Conservation (phyloP, 2,888 invertebrate species). For the Philhelius pedissequus region DNA sequence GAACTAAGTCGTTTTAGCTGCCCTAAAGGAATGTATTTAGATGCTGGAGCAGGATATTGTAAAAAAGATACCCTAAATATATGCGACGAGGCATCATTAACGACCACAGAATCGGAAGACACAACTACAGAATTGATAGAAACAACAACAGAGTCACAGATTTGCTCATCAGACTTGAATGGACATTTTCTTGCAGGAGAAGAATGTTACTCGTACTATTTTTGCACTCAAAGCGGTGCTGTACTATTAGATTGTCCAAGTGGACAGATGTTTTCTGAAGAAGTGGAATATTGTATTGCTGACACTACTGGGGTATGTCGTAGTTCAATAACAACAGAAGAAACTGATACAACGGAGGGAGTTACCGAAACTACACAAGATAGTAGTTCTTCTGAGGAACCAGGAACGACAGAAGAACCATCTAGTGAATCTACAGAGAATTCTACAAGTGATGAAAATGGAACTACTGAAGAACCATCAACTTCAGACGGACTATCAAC, state of each 20-base stretch:
- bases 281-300: constrained; percentile 65
- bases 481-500: background rate
- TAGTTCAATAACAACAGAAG: background rate
- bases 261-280: constrained; percentile 69
- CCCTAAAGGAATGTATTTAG: constrained; percentile 68
- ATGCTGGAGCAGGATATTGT: constrained; percentile 34
- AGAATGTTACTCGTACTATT: constrained; percentile 71
- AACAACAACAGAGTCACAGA: background rate
- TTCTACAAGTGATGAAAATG: background rate
- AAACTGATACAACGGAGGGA: background rate
- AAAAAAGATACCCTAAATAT: background rate
- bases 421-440: background rate
- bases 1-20: constrained; percentile 61
- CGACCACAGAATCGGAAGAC: background rate
- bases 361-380: background rate
- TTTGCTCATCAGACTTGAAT: background rate
- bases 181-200: constrained; percentile 49
- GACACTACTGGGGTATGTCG: constrained; percentile 70
- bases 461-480: background rate
- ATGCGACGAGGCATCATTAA: background rate
- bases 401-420: background rate
- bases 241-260: constrained; percentile 69
- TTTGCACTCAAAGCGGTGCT: constrained; percentile 69
- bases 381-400: background rate
- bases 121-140: background rate